Evolutionary conservation across 2,113 vertebrate genomes (phyloP).

Genomic region (Odontesthes bonariensis): DNA sequence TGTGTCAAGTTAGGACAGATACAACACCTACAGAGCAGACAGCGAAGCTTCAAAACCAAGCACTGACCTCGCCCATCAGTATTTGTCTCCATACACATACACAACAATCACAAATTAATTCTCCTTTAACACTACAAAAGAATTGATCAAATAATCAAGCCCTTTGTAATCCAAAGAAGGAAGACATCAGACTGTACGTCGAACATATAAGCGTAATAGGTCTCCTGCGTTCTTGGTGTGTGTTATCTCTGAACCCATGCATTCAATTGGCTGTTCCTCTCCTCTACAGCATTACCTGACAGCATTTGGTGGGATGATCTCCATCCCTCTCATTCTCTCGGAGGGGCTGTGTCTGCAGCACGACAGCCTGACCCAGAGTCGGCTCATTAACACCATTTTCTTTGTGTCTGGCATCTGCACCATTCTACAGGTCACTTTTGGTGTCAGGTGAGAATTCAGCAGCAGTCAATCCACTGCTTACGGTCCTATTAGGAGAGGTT

Average conservation of each 20-base stretch:
- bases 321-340: constrained; percentile 91
- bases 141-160: no score
- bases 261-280: not conserved
- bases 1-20: not conserved
- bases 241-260: not conserved
- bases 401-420: constrained; percentile 94
- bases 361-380: constrained; percentile 90
- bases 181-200: not conserved
- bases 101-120: no score
- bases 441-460: constrained; percentile 87
- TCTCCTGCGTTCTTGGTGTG: fast-evolving
- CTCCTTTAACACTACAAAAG: no score
- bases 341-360: constrained; percentile 92
- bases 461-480: not conserved
- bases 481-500: no score
- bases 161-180: not conserved
- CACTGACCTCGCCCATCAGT: no score
- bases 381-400: constrained; percentile 95
- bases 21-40: not conserved
- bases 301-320: constrained; percentile 89
- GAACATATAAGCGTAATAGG: not conserved
- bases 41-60: no score
- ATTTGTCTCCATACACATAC: no score
- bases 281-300: constrained; percentile 91
- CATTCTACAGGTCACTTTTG: constrained; percentile 91